These are phyloP conservation scores for Melanotaenia boesemani DNA, from an alignment of 2,797 vertebrate genomes.

Conservation along the genomic window DNA sequence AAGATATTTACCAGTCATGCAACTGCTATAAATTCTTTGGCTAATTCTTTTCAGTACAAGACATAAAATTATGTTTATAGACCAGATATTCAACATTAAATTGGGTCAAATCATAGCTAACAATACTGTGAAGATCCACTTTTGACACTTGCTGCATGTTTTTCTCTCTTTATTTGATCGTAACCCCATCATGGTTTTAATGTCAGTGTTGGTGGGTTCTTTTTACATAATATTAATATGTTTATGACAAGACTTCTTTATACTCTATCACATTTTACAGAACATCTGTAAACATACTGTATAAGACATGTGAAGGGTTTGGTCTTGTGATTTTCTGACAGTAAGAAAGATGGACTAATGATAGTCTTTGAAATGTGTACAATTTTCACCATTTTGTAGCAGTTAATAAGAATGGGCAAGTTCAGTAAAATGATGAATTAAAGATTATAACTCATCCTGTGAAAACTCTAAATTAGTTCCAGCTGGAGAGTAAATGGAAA, in stretches of 20 bases:
- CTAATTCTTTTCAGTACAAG: not conserved
- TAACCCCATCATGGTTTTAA: not conserved
- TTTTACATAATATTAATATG: not conserved
- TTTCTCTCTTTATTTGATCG: not conserved
- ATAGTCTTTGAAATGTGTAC: constrained; percentile 3
- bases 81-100: not conserved
- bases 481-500: constrained; percentile 22
- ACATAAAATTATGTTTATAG: not conserved
- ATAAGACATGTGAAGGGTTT: not conserved
- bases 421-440: constrained; percentile 7
- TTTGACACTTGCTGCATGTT: not conserved
- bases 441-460: not conserved
- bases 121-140: not conserved
- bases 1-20: not conserved
- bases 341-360: not conserved
- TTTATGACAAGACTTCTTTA: not conserved
- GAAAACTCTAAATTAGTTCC: not conserved
- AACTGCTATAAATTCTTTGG: not conserved
- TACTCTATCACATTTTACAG: not conserved
- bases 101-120: not conserved
- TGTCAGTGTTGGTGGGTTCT: not conserved
- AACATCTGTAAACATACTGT: not conserved
- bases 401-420: constrained; percentile 26
- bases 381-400: not conserved
- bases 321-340: not conserved